Base-by-base conservation (phyloP, 2,888 invertebrate species). In the Cephus sareptanus region DNA sequence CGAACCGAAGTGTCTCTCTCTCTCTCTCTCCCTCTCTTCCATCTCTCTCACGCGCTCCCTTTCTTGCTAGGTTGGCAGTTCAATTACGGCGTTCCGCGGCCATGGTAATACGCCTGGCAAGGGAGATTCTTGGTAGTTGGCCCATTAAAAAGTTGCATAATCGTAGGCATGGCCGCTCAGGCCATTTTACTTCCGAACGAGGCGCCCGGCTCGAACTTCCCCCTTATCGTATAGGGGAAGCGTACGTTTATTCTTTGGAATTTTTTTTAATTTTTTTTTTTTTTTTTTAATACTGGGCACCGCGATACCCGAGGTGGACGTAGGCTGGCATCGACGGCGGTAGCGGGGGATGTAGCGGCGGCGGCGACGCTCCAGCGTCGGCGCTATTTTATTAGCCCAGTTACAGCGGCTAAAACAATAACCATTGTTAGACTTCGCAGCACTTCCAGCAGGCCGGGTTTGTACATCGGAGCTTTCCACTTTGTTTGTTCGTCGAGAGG, bases 351-450 rank as follows among this genome's bases (percentile, higher is more conserved):
- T 2, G 74, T 11, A n/a, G 74, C n/a, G 23, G 9, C n/a, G 74
- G 13, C 74, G 33, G 30, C 70, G 70, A 33, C 70, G 70, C 70
- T 70, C 30, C 6, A 40, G 40, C 40, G 40, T 40, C 40, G 23
- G 75, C 77, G 80, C 75, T 77, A 82, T 85, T 85, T 85, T 84
- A 87, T 86, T 85, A 83, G 81, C 76, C 81, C 80, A 82, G 83
- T 85, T 84, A 83, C 79, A 77, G 77, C 75, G 81, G 77, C 80
- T 83, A 84, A 85, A 86, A 86, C 85, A 86, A 87, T 85, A 85
- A 85, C 84, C 84, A 85, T 87, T 87, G 85, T 87, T 85, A 79
- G 83, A 85, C 81, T 85, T 80, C 80, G 75, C 80, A 77, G 82
- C 74, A 76, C 75, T 80, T 78, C 70, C 80, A 79, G 80, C 79